These are phyloP conservation scores for Tinamus major DNA, from an alignment of 2,797 vertebrate genomes.

Conservation along the genomic window DNA sequence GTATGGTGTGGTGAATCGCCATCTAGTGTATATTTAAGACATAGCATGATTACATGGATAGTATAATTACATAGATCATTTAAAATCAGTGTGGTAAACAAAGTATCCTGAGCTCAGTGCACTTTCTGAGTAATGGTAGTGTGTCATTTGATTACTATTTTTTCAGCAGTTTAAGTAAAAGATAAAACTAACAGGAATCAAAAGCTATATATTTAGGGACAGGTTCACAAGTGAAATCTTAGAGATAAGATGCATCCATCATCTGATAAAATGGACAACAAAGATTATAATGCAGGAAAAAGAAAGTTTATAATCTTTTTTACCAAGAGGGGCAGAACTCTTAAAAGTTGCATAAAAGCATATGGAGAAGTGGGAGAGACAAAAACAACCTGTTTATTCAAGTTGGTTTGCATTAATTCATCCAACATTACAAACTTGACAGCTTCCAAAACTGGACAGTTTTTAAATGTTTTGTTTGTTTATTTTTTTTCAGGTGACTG, in stretches of 20 bases:
- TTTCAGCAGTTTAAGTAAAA: neutral
- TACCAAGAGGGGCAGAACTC: neutral
- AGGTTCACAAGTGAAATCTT: neutral
- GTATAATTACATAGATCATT: neutral
- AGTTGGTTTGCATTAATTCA: neutral
- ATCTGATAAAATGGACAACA: neutral
- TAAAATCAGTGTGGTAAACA: neutral
- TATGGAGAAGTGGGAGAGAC: accelerated
- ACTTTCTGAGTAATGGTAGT: neutral
- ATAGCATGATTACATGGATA: neutral
- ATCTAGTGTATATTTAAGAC: slow-evolving; percentile 41
- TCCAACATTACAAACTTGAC: neutral
- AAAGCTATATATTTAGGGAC: neutral
- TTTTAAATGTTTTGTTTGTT: neutral
- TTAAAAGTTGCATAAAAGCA: neutral
- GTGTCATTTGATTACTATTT: neutral
- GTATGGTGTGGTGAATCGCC: slow-evolving; percentile 8
- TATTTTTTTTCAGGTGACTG: slow-evolving; percentile 42
- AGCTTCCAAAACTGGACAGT: neutral
- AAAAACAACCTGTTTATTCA: neutral
- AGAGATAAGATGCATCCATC: neutral
- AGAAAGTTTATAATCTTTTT: neutral
- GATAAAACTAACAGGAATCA: neutral
- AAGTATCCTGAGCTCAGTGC: neutral
- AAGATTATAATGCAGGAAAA: neutral